Evolutionary conservation across 2,113 vertebrate species (phyloP), one percentile per base, ranked within the genome.

Genomic region (Labrus mixtus): DNA sequence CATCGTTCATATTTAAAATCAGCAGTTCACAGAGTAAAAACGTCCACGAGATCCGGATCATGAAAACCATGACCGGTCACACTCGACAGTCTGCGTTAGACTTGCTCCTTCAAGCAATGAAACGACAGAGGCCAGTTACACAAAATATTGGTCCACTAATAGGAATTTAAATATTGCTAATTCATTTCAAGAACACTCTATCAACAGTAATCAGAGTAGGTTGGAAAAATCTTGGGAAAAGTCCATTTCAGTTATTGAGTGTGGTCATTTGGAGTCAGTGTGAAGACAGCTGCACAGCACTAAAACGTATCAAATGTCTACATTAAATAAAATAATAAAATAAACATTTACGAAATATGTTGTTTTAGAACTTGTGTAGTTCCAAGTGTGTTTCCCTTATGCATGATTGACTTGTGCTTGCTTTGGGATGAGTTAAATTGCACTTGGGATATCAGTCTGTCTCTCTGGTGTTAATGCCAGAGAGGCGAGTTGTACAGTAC

Each of bases 1-100:
- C 75, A 90, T 90, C 80, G 29, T 84, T 67, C 45, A 11, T 41
- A 68, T 33, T 55, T n/a, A 10, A 39, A 64, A 66, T 83, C 50
- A 68, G 69, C 68, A 72, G 76, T 39, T 53, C n/a, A 79, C 55
- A 48, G 19, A 63, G 50, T 56, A 57, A 46, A 66, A 11, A 61
- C 48, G 36, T 70, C 63, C 48, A n/a, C 22, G 6, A 10, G 56
- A 39, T 33, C 19, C 9, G 20, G 39, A 59, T 12, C 51, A 48
- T 65, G 22, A 41, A n/a, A 50, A 46, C 25, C 60, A 10, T 10
- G 33, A 66, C 33, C 66, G 64, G 61, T 55, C 77, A 74, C 56
- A 62, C 36, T 10, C 71, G 39, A 46, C 61, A 78, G 50, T 86
- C 36, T 71, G 46, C 45, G 62, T 55, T 71, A 46, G 80, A 55